Evolutionary conservation across 2,797 vertebrate genomes (phyloP).

Genomic region (Trichosurus vulpecula): DNA sequence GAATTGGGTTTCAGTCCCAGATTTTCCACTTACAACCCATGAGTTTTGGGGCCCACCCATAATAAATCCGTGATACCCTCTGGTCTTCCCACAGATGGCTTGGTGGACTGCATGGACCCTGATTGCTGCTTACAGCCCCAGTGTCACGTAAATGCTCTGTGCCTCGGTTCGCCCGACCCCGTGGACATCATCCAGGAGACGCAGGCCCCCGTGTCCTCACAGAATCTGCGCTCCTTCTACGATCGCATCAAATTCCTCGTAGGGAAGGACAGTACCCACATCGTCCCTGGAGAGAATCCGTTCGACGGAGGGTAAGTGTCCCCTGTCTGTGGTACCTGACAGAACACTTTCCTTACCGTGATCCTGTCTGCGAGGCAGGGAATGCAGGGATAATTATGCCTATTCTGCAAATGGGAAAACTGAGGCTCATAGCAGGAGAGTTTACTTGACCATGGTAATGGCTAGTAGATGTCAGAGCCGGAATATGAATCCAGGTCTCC

Average conservation of each 20-base stretch:
- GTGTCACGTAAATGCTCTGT: slow-evolving; percentile 92
- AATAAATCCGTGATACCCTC: neutral
- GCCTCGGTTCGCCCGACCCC: slow-evolving; percentile 96
- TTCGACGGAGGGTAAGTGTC: slow-evolving; percentile 94
- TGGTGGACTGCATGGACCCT: slow-evolving; percentile 98
- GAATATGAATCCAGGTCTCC: neutral
- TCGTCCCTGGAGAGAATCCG: slow-evolving; percentile 93
- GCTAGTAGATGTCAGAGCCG: neutral
- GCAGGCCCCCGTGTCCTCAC: slow-evolving; percentile 89
- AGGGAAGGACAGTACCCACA: slow-evolving; percentile 95
- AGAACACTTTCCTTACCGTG: neutral
- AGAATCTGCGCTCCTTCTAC: slow-evolving; percentile 94
- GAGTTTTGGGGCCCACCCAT: neutral
- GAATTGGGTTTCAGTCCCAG: no score
- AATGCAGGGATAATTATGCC: neutral
- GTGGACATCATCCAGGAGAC: slow-evolving; percentile 98
- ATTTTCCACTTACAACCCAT: neutral
- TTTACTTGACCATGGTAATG: neutral
- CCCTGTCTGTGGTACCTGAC: neutral
- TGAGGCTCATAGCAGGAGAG: neutral
- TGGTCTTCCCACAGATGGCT: slow-evolving; percentile 89
- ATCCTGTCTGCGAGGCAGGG: neutral
- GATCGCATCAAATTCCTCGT: slow-evolving; percentile 96
- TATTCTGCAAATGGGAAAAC: neutral
- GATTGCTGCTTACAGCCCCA: slow-evolving; percentile 97